phyloP scores from a whole-genome alignment of 2,797 vertebrate species.

The Huso huso region DNA sequence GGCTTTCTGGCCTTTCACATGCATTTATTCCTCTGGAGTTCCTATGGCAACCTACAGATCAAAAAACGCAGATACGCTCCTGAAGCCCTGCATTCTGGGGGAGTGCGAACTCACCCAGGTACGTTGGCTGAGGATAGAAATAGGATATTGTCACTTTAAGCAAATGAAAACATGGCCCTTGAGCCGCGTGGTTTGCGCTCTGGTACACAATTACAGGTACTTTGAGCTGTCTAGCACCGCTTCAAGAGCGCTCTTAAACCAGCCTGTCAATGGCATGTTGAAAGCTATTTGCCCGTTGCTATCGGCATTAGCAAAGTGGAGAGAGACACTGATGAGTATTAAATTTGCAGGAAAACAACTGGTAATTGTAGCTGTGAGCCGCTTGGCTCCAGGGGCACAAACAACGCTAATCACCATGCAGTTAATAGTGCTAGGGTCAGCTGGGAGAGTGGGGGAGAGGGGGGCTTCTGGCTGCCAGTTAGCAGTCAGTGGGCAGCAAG shows the following conservation, averaged over 20 bases:
- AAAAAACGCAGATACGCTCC: constrained; percentile 19
- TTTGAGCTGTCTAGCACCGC: constrained; percentile 83
- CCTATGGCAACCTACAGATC: constrained; percentile 24
- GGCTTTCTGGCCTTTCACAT: no score
- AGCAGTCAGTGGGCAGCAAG: no score
- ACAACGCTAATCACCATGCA: constrained; percentile 48
- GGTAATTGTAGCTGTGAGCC: constrained; percentile 40
- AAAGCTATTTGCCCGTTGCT: constrained; percentile 89
- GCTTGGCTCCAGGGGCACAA: constrained; percentile 41
- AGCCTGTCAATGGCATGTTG: constrained; percentile 77
- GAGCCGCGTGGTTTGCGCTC: constrained; percentile 72
- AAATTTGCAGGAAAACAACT: constrained; percentile 70
- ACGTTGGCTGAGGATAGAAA: constrained; percentile 48
- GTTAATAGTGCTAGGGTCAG: constrained; percentile 22
- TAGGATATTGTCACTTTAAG: constrained; percentile 75
- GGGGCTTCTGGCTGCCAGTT: no score
- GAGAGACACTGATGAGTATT: constrained; percentile 79
- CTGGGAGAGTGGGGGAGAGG: no score
- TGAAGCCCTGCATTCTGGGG: constrained; percentile 32
- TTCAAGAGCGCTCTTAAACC: constrained; percentile 83
- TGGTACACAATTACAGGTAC: constrained; percentile 84
- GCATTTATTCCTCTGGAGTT: no score
- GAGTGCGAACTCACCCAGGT: constrained; percentile 28
- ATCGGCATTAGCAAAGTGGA: constrained; percentile 79
- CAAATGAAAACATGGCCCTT: constrained; percentile 83